Evolutionary conservation across 2,888 invertebrate genomes (phyloP).

Genomic region (Ichneumon xanthorius): DNA sequence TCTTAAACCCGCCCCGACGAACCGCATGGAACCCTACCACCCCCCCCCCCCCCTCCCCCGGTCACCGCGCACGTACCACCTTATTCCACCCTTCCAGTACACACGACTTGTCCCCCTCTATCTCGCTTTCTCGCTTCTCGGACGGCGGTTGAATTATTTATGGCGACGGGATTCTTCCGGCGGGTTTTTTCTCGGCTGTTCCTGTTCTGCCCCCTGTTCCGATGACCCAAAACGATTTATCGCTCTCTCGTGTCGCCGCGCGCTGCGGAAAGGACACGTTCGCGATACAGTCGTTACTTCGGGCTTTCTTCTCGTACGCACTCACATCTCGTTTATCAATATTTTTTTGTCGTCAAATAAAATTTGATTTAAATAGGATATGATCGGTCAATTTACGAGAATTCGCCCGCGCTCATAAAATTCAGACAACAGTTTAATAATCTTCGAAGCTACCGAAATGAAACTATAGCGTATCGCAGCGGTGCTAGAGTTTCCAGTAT

Average conservation of each 20-base stretch:
- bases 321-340: neutral
- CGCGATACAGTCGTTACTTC: neutral
- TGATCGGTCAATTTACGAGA: too few species aligned
- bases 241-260: constrained; percentile 28
- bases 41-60: neutral
- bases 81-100: constrained; percentile 1
- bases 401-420: too few species aligned
- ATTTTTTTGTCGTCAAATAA: neutral
- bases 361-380: neutral
- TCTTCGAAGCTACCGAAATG: neutral
- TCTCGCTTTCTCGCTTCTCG: constrained; percentile 45
- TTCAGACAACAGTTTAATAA: neutral
- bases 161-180: constrained; percentile 75
- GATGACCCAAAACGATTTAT: constrained; percentile 64
- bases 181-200: constrained; percentile 63
- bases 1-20: constrained; percentile 67
- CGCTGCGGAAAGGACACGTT: neutral
- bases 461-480: neutral
- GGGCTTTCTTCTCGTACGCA: neutral
- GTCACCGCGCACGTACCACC: constrained; percentile 32
- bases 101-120: constrained; percentile 36
- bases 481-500: neutral
- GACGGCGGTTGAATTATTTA: constrained; percentile 81
- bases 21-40: neutral
- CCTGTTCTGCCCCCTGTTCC: constrained; percentile 17